phyloP scores from a whole-genome alignment of 2,797 vertebrate genomes.

The Anguilla pacifica region DNA sequence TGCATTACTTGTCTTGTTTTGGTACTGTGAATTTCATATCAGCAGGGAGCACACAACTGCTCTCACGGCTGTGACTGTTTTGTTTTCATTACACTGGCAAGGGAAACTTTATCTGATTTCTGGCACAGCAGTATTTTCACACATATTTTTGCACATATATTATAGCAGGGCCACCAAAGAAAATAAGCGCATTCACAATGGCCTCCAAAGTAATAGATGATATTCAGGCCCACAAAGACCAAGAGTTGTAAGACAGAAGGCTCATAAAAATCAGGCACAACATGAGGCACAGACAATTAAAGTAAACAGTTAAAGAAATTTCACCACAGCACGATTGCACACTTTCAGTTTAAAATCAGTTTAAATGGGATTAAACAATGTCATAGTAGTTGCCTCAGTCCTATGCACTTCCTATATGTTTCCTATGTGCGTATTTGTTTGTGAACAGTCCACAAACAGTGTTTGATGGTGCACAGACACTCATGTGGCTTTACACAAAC shows the following conservation, averaged over 20 bases:
- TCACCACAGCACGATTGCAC: neutral
- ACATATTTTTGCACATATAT: conserved; percentile 17
- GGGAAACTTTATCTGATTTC: neutral
- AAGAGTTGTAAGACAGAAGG: neutral
- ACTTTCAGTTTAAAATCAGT: neutral
- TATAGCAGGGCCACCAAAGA: conserved; percentile 8
- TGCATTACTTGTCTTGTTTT: neutral
- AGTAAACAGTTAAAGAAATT: conserved; percentile 15
- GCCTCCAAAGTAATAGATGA: neutral
- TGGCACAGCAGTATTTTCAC: neutral
- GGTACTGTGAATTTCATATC: neutral
- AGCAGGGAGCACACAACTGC: neutral
- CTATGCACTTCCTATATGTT: neutral
- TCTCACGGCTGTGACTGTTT: neutral
- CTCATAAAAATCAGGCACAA: neutral
- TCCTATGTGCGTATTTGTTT: neutral
- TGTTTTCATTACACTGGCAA: conserved; percentile 3
- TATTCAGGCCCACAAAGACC: neutral
- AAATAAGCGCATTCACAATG: neutral
- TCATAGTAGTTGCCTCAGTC: neutral
- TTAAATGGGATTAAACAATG: neutral
- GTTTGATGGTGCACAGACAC: neutral
- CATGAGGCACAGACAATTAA: conserved; percentile 6
- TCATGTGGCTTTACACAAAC: neutral
- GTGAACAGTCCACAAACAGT: conserved; percentile 1